Base-by-base conservation (phyloP, 92 coral and sea anemone species). In the Parazoanthus darwini region DNA sequence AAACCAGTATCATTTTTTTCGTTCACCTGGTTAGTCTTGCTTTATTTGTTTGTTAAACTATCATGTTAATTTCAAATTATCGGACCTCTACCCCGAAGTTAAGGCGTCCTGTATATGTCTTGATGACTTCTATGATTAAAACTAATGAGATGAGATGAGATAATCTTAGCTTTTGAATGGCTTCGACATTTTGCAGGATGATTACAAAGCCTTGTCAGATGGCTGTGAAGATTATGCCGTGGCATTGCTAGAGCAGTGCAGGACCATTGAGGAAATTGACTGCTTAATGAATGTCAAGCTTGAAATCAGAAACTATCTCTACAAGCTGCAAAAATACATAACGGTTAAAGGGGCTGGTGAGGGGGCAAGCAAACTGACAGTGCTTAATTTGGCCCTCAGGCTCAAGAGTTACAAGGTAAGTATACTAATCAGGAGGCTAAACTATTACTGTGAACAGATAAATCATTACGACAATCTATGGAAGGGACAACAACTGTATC, bases 211-310 rank as follows among this genome's bases (percentile, higher is more conserved):
- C 29, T 48, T 87, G 11, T 91, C 96, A 8, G 65, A 93, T 15
- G 82, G 79, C 23, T 90, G 94, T 65, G 91, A 91, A 38, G 86
- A 88, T 63, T 91, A 89, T 58, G 94, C 94, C 6, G 96, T 91
- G 39, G 84, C 90, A 20, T 67, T 93, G 51, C 79, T 93, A 46
- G 92, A 93, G 42, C 91, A 93, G 67, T 93, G 96, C 74, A 85
- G 91, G 35, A 91, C 91, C 68, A 82, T 85, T 44, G 85, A 90
- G 15, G 96, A 93, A 70, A 89, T 89, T 20, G 79, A 89, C 51
- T 82, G 90, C 48, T 81, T 93, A 44, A 91, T 92, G 46, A 86
- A 93, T 39, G 90, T 93, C 29, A 78, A 77, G 7, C 89, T 75
- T 35, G 92, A 93, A 26, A 87, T 89, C 56, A 85, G 15, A 75